phyloP scores from a whole-genome alignment of 2,113 vertebrate genomes.

The Cheilinus undulatus region DNA sequence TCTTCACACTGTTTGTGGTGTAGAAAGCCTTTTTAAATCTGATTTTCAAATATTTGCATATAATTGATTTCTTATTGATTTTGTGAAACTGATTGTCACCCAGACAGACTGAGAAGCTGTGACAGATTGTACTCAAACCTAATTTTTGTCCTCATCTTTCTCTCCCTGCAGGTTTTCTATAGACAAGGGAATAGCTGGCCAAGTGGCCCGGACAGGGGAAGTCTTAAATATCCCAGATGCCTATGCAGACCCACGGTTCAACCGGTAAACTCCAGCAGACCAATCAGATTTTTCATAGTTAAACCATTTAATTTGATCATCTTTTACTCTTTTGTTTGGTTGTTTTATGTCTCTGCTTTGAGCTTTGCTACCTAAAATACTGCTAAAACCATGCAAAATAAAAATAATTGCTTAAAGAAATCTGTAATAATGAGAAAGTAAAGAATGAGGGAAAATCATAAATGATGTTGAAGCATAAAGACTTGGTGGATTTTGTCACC shows the following conservation, averaged over 20 bases:
- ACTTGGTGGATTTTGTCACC: too few species aligned
- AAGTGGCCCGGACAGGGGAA: slow-evolving; percentile 96
- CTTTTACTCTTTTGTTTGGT: too few species aligned
- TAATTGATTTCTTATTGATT: slow-evolving; percentile 8
- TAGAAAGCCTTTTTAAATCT: not conserved
- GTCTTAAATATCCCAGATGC: slow-evolving; percentile 99
- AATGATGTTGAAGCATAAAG: too few species aligned
- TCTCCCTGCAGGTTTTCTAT: slow-evolving; percentile 93
- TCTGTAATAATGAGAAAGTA: too few species aligned
- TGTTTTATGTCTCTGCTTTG: too few species aligned
- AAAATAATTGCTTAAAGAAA: too few species aligned
- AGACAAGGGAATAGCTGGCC: slow-evolving; percentile 98
- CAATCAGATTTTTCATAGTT: too few species aligned
- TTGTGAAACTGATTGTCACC: not conserved
- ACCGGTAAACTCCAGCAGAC: slow-evolving; percentile 85
- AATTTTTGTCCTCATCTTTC: not conserved
- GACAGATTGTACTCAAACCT: not conserved
- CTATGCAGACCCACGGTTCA: slow-evolving; percentile 99
- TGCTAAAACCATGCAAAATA: too few species aligned
- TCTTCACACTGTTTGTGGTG: not conserved
- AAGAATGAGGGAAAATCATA: too few species aligned
- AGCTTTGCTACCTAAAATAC: too few species aligned
- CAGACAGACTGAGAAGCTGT: not conserved
- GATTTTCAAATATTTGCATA: slow-evolving; percentile 4
- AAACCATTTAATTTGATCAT: too few species aligned